Conservation (phyloP, 2,797 vertebrate species). For the Enteromius anoplus region DNA sequence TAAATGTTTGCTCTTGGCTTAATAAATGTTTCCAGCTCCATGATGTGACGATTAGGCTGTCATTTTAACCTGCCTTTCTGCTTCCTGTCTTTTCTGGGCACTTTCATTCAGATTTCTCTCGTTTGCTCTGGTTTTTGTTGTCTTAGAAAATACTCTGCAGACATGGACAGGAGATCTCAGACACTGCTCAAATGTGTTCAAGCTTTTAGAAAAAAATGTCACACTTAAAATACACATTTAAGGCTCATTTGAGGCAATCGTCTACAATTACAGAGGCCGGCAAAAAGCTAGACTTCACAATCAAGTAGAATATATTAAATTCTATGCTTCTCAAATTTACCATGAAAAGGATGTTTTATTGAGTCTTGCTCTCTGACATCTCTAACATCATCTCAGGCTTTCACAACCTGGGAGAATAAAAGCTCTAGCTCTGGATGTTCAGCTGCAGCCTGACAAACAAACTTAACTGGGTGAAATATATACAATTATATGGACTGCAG, state of each 20-base stretch:
- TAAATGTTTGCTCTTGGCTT: neutral
- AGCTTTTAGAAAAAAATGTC: conserved; percentile 67
- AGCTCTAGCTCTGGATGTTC: neutral
- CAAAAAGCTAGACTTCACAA: conserved; percentile 66
- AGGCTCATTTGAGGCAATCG: conserved; percentile 71
- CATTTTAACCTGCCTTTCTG: conserved; percentile 30
- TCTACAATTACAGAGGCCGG: conserved; percentile 68
- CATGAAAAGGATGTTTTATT: conserved; percentile 12
- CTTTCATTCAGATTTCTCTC: conserved; percentile 15
- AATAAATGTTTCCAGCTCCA: conserved; percentile 29
- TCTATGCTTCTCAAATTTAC: conserved; percentile 63
- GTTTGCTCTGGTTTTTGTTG: conserved; percentile 22
- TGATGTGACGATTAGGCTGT: conserved; percentile 2
- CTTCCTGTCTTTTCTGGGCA: conserved; percentile 10
- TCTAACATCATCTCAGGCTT: conserved; percentile 14
- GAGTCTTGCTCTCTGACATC: conserved; percentile 10
- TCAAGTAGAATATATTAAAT: conserved; percentile 60
- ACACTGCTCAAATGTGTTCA: conserved; percentile 66
- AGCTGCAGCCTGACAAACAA: conserved; percentile 1
- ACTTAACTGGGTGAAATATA: conserved; percentile 24
- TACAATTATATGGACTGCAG: neutral
- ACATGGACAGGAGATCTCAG: conserved; percentile 48
- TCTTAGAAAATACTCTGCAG: conserved; percentile 30
- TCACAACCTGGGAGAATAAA: neutral
- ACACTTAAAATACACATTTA: conserved; percentile 59